A percentile compares a stretch with the other conserved stretches of the same genome.
Conservation (phyloP, 2,888 invertebrate species). For the Trissolcus japonicus region DNA sequence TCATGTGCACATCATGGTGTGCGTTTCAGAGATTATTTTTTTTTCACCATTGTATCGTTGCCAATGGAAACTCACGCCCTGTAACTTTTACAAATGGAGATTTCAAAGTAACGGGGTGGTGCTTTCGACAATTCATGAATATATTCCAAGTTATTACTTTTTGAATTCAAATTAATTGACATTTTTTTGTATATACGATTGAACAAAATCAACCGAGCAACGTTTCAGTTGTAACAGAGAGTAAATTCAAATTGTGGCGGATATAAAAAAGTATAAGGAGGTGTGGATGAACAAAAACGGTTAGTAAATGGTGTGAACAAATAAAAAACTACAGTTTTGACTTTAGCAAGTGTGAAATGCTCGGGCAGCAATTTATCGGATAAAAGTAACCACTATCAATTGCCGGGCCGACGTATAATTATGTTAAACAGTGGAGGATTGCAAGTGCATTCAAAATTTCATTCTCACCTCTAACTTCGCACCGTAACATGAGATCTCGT, state of each 20-base stretch:
- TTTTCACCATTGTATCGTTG: constrained; percentile 21
- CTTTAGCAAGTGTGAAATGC: constrained; percentile 12
- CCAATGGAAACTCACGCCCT: constrained; percentile 52
- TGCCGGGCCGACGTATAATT: constrained; percentile 26
- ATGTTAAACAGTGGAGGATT: constrained; percentile 41
- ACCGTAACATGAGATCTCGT: constrained; percentile 40
- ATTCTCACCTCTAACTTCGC: constrained; percentile 27
- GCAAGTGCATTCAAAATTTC: constrained; percentile 20
- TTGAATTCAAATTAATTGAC: too few species aligned
- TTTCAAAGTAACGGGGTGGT: not conserved
- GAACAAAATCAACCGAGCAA: too few species aligned
- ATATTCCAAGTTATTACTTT: constrained; percentile 2
- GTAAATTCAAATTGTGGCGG: not conserved
- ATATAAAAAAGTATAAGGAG: not conserved
- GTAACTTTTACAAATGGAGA: constrained; percentile 39
- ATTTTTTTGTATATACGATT: not conserved
- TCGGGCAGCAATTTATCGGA: constrained; percentile 19
- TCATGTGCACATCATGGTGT: constrained; percentile 18
- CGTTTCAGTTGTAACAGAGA: not conserved
- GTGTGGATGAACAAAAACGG: not conserved
- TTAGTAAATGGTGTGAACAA: constrained; percentile 2
- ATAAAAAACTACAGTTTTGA: not conserved
- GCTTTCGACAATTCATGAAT: not conserved
- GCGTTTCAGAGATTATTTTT: constrained; percentile 30
- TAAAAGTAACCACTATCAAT: constrained; percentile 42